Base-by-base conservation (phyloP, 2,888 invertebrate species). In the Parnassius smintheus region DNA sequence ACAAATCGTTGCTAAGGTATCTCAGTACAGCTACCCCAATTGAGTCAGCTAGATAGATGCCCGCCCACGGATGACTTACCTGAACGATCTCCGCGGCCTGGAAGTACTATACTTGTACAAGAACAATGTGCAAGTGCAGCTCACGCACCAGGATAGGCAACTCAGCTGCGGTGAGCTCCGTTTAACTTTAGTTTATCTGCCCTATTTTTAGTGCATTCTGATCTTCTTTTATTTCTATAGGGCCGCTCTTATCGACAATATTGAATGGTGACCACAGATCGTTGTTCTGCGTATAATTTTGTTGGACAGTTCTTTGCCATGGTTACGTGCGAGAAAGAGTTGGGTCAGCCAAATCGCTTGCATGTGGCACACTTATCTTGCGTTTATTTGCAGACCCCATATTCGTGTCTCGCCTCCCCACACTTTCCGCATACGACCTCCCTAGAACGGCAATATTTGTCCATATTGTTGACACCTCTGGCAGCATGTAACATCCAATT, bases 391-490 rank as follows among this genome's bases (percentile, higher is more conserved):
- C 63, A 58, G 4, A 35, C 50, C 2, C 25, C 22, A 2, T 9
- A 18, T 4, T 22, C 41, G 18, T 64, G 64, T 2, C 57, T 58
- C 8, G 1, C 22, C 2, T 56, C 49, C 0, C 56, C 59, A 18
- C 59, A 60, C 9, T 52, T 44, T 1, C 56, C 48, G 11, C 56
- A 64, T 9, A 46, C 44, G 1, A n/a, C 35, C 2, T 59, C 45
- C 12, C 42, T 45, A 1, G 52, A 25, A 2, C 52, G 11, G 50
- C 75, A 77, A 42, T 66, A 69, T 2, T 72, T 72, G 75, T 0
- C 78, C 78, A 35, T 76, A 77, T 1, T 67, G 67, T 22, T 80
- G 80, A 54, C 80, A 80, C 8, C 68, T 74, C 0, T 7, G 50
- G 60, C 71, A 73, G 62, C 71, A 72, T 0, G 70, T 69, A 0